A percentile compares a stretch with the other conserved stretches of the same genome.
These are phyloP conservation scores for Halcyon smyrnensis DNA, from an alignment of 2,797 vertebrate genomes.

Conservation along the genomic window DNA sequence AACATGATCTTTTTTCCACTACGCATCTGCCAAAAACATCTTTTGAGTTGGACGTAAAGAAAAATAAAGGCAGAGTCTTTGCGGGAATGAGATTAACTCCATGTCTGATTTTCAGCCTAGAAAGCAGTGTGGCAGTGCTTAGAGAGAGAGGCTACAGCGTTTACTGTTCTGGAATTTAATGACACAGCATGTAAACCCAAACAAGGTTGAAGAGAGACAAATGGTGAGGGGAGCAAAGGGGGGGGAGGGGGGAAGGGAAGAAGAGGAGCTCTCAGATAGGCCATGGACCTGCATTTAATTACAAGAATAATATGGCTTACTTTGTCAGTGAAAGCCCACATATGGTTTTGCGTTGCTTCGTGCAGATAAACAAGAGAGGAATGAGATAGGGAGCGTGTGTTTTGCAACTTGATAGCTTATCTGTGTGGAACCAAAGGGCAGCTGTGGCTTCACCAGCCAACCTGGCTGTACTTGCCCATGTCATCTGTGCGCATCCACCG, in stretches of 20 bases:
- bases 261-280: background rate
- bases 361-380: background rate
- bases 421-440: background rate
- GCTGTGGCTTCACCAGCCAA: background rate
- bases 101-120: background rate
- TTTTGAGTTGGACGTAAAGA: background rate
- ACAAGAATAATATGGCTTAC: conserved; percentile 17
- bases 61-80: conserved; percentile 27
- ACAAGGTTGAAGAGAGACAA: conserved; percentile 13
- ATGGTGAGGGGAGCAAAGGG: background rate
- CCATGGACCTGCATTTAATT: conserved; percentile 32
- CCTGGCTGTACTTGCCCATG: background rate
- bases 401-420: background rate
- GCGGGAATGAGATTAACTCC: background rate
- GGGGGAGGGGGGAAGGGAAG: background rate
- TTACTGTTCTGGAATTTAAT: conserved; percentile 49
- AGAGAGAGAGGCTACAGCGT: background rate
- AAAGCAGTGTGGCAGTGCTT: background rate
- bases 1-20: background rate
- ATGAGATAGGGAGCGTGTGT: background rate
- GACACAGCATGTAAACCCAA: conserved; percentile 27
- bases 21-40: background rate
- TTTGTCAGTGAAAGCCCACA: background rate
- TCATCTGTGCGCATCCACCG: fast-evolving
- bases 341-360: conserved; percentile 10